These are phyloP conservation scores for Tigriopus californicus DNA, from an alignment of 2,888 invertebrate species.

Conservation along the genomic window DNA sequence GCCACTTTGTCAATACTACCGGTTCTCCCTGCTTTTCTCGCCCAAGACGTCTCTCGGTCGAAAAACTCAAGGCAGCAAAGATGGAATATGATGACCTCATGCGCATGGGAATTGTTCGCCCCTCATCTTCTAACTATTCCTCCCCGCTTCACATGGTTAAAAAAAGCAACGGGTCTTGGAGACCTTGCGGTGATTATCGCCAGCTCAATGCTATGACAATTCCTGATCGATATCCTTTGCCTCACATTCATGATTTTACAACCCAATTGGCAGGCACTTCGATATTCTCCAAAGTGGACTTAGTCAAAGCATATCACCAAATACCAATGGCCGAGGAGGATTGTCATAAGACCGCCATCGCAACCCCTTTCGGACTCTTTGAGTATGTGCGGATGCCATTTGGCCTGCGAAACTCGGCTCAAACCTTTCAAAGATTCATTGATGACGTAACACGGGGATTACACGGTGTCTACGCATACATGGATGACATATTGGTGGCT, in stretches of 20 bases:
- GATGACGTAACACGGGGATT: background rate
- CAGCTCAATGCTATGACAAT: background rate
- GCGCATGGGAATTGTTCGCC: too few relatives aligned
- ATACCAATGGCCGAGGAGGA: slow-evolving; percentile 3
- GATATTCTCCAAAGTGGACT: slow-evolving; percentile 17
- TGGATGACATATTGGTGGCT: background rate
- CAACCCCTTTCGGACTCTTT: slow-evolving; percentile 12
- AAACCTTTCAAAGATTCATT: slow-evolving; percentile 10
- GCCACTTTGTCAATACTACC: too few relatives aligned
- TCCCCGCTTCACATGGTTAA: background rate
- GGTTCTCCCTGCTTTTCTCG: too few relatives aligned
- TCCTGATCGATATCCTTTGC: background rate
- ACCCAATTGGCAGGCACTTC: slow-evolving; percentile 6
- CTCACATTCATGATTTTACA: background rate
- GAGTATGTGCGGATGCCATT: slow-evolving; percentile 13
- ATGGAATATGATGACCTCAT: too few relatives aligned
- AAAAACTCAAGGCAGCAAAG: too few relatives aligned
- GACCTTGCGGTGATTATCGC: background rate
- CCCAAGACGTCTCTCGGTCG: too few relatives aligned
- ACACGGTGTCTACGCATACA: background rate
- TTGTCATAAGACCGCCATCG: slow-evolving; percentile 9
- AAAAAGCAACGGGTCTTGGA: background rate
- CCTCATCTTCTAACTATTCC: background rate
- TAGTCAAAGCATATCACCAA: slow-evolving; percentile 7
- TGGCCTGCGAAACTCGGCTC: slow-evolving; percentile 9